Percentiles rank a stretch among this genome's conserved stretches.
phyloP scores from a whole-genome alignment of 2,113 vertebrate genomes.

The Sitta europaea region DNA sequence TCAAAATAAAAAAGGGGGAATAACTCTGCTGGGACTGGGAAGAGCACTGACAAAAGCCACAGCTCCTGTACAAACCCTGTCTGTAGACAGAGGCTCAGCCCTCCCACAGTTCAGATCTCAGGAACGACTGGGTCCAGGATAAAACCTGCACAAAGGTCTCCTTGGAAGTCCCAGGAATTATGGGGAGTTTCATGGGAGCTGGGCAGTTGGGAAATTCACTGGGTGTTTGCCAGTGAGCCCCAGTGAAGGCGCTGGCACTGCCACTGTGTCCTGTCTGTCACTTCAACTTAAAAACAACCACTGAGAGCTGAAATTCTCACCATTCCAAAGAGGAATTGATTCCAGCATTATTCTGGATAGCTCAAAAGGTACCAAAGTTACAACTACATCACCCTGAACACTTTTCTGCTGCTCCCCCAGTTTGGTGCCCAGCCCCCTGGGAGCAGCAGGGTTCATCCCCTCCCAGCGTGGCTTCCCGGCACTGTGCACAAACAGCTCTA shows the following conservation, averaged over 20 bases:
- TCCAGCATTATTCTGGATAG: background rate
- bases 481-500: background rate
- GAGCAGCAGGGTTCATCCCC: background rate
- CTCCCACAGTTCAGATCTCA: background rate
- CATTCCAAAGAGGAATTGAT: background rate
- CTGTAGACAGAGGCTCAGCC: background rate
- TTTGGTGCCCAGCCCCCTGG: background rate
- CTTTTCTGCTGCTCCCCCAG: background rate
- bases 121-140: background rate
- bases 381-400: background rate
- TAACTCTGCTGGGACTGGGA: background rate
- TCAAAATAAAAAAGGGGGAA: background rate
- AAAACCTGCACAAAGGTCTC: background rate
- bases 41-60: background rate
- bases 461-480: constrained; percentile 5
- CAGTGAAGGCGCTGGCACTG: background rate
- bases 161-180: background rate
- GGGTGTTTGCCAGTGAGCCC: background rate
- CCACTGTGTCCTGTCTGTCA: background rate
- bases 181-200: background rate
- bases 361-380: background rate
- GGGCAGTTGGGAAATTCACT: background rate
- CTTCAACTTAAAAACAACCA: background rate
- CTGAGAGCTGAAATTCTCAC: background rate
- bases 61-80: background rate